A percentile compares a stretch with the other conserved stretches of the same genome.
phyloP scores from a whole-genome alignment of 2,888 invertebrate genomes.

The Cephonodes hylas region DNA sequence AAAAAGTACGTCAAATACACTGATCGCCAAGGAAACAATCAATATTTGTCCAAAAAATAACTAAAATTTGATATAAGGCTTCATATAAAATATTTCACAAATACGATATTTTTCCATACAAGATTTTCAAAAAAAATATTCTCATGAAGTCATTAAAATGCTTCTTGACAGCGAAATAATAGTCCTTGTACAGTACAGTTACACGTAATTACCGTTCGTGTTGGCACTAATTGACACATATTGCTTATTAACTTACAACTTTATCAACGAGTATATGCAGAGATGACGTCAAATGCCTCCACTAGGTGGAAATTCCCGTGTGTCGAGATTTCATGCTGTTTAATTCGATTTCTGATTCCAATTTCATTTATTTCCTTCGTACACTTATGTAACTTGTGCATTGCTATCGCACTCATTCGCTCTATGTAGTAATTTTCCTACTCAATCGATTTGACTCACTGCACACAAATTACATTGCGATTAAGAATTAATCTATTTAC shows the following conservation, averaged over 20 bases:
- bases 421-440: slow-evolving; percentile 5
- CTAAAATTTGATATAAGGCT: neutral
- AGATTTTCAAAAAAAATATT: neutral
- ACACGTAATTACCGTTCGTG: neutral
- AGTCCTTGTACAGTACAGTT: neutral
- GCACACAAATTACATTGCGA: neutral
- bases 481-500: slow-evolving; percentile 3
- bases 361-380: slow-evolving; percentile 12
- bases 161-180: neutral
- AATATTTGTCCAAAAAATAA: too few relatives aligned
- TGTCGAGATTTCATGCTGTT: neutral
- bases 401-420: neutral
- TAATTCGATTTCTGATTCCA: slow-evolving; percentile 28
- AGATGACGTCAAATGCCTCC: neutral
- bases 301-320: neutral
- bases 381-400: neutral
- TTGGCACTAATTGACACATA: neutral
- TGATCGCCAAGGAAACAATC: too few relatives aligned
- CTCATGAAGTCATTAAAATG: neutral
- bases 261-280: neutral
- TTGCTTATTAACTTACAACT: neutral
- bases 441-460: slow-evolving; percentile 4
- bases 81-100: too few relatives aligned
- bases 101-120: too few relatives aligned
- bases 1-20: too few relatives aligned